Evolutionary conservation across 1,140 invertebrate species (phyloP), one percentile per base, ranked within the genome.

Genomic region (Neuroterus valhalla): DNA sequence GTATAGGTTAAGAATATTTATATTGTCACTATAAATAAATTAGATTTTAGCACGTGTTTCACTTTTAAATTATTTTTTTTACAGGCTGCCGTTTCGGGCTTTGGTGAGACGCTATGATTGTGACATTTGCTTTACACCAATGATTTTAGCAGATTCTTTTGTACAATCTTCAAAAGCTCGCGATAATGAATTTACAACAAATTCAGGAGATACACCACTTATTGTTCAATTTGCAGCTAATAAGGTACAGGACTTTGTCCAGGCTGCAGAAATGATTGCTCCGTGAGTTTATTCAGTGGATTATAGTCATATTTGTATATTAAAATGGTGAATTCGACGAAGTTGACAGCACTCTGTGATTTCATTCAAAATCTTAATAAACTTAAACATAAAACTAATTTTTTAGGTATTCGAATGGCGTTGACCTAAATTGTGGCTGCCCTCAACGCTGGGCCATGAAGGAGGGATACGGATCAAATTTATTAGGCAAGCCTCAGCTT

Each of bases 401-500:
- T 50, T 68, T 48, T 71, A 96, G 94, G 19, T 93, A 95, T 91
- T 93, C 94, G 66, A 94, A 97, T 92, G 98, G 98, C 23, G 94
- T 98, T 2, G 98, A 99, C 91, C 90, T 99, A 43, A 99, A 99
- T 86, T 99, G 98, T 92, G 98, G 98, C 10, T 99, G 98, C 84
- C 98, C 98, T 12, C 98, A 99, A 89, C 92, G 94, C 74, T 99
- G 97, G 97, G 98, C 97, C 0, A 95, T 97, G 86, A 93, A 95
- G 83, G 95, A 97, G 86, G 96, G 97, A 17, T 96, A 97, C 87
- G 98, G 98, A 11, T 95, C 95, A 81, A 94, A 94, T 78, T 87
- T 99, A 74, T 90, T 99, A 10, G 93, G 92, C 4, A 94, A 96
- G 82, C 97, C 98, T 26, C 94, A 99, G 81, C 74, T 95, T 10